Base-by-base conservation (phyloP, 1,140 invertebrate species). In the Whitmania pigra region DNA sequence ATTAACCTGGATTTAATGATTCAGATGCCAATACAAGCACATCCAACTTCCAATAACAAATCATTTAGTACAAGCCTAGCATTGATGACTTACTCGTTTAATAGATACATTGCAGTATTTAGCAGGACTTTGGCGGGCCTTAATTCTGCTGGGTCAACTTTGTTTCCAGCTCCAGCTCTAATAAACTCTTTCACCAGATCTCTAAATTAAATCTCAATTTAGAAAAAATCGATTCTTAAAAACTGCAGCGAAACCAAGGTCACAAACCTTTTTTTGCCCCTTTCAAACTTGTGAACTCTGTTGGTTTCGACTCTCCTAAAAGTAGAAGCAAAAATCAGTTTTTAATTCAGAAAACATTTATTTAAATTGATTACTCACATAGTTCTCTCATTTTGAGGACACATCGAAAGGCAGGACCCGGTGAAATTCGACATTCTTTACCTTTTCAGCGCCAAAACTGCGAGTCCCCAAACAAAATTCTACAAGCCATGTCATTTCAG, bases 241-340 rank as follows among this genome's bases (percentile, higher is more conserved):
- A 7, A 63, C 11, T 25, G 11, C 22, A n/a, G 29, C 11, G 22
- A 18, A 13, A 9, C 9, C 18, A 5, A 13, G 57, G 22, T 63
- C 29, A 25, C 29, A 31, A 13, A 25, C 57, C 57, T 31, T 63
- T 63, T 63, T 18, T 11, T 13, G 18, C 11, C 57, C 29, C 22
- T 22, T 63, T 63, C 57, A 25, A 63, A 31, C 29, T 13, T 63
- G 57, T 63, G 57, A 20, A 63, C 57, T 63, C 57, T 63, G 29
- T 63, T 63, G 20, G 22, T 7, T 3, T 63, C 18, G 6, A 25
- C 9, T 18, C 57, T 63, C 57, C 57, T 63, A 63, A n/a, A 25
- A 63, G 20, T 57, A 36, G 6, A 36, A 36, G 31, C 31, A 36
- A 36, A 2, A 36, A 36, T 36, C 31, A 49, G 40, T 13, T 43